These are phyloP conservation scores for Popillia japonica DNA, from an alignment of 1,140 invertebrate species.

Conservation along the genomic window DNA sequence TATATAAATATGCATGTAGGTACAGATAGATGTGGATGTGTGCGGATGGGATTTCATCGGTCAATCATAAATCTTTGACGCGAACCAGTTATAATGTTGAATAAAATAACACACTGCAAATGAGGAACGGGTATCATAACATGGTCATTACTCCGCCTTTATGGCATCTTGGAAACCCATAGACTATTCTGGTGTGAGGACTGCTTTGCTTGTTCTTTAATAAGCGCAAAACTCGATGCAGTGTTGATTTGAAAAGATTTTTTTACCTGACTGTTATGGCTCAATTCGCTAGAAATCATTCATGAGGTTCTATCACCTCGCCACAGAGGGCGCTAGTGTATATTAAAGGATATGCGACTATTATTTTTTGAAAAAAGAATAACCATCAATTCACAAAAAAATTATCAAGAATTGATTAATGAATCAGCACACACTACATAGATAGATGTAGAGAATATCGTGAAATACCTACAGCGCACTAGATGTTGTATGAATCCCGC, in stretches of 20 bases:
- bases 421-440: no score
- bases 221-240: conserved; percentile 21
- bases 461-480: no score
- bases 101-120: conserved; percentile 40
- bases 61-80: conserved; percentile 34
- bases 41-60: background rate
- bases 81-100: conserved; percentile 17
- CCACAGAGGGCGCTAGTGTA: conserved; percentile 11
- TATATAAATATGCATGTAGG: background rate
- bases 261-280: conserved; percentile 16
- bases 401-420: no score
- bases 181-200: conserved; percentile 37
- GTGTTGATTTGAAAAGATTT: background rate
- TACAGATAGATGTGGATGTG: no score
- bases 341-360: no score
- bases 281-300: background rate
- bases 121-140: conserved; percentile 37
- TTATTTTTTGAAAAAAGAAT: no score
- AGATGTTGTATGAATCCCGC: no score
- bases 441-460: no score
- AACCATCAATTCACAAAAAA: no score
- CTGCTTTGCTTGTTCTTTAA: conserved; percentile 34
- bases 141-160: conserved; percentile 42
- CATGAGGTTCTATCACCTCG: background rate
- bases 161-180: conserved; percentile 37